Percentiles rank a stretch among this genome's conserved stretches.
phyloP scores from a whole-genome alignment of 1,140 invertebrate species.

The Whitmania pigra region DNA sequence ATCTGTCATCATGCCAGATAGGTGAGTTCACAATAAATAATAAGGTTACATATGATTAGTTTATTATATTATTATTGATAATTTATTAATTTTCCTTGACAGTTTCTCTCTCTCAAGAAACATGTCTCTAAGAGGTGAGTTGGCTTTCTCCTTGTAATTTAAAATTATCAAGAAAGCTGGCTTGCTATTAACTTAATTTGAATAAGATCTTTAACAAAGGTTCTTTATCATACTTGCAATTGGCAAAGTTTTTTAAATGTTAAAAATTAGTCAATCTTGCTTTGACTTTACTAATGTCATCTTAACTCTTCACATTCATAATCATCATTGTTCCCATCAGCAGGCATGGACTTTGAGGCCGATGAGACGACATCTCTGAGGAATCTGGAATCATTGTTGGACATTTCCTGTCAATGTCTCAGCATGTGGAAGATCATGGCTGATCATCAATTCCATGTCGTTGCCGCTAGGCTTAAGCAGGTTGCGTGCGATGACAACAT shows the following conservation, averaged over 20 bases:
- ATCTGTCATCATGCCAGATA: not conserved
- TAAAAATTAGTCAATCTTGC: too few species aligned
- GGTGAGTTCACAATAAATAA: not conserved
- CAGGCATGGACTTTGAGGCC: constrained; percentile 35
- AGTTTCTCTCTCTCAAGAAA: not conserved
- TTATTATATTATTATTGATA: too few species aligned
- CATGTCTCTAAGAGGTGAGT: constrained; percentile 20
- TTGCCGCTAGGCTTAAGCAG: constrained; percentile 51
- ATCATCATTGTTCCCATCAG: constrained; percentile 22
- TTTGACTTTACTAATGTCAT: too few species aligned
- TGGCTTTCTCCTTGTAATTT: constrained; percentile 26
- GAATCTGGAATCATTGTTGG: constrained; percentile 61
- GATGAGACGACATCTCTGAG: constrained; percentile 58
- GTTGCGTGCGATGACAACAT: constrained; percentile 35
- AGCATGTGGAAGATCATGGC: constrained; percentile 83
- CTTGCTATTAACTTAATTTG: too few species aligned
- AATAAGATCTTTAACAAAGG: too few species aligned
- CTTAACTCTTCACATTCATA: too few species aligned
- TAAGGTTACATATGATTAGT: too few species aligned
- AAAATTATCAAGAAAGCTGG: not conserved
- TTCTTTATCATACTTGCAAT: too few species aligned
- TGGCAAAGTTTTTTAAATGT: too few species aligned
- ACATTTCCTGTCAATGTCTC: constrained; percentile 71
- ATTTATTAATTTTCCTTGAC: too few species aligned
- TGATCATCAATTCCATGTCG: constrained; percentile 77